Base-by-base conservation (phyloP, 1,140 invertebrate species). In the Aricia agestis region DNA sequence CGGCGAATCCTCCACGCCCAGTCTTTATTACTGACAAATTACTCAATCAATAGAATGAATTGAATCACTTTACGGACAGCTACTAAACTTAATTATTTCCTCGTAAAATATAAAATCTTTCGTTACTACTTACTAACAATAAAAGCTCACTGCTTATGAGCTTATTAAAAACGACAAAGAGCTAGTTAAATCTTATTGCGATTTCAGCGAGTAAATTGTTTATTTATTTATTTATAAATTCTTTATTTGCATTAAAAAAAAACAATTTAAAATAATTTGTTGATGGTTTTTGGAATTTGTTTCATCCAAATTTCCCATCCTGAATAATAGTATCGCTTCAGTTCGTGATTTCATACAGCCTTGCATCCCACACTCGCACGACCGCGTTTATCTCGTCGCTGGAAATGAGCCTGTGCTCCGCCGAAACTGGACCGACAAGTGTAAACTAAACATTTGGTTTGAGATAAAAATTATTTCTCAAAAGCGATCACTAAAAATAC, bases 351-450 rank as follows among this genome's bases (percentile, higher is more conserved):
- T 61, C 58, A 69, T 17, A 69, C 57, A 59, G 58, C 68, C 68
- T 69, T 42, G 68, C 58, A 18, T 31, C 58, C 68, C 58, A 69
- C 68, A 61, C 68, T 69, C 36, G 3, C 59, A 69, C 58, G 57
- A 59, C 17, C 58, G 58, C 58, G 42, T 63, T 36, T 13, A 61
- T 59, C 68, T 32, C 57, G 58, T 69, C 58, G 32, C 68, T 41
- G 59, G 68, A 69, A 69, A 32, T 69, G 68, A 11, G 58, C 57
- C n/a, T 69, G 32, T 31, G n/a, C 31, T 75, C 72, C 72, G 68
- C 45, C 71, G 74, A 78, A 78, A 71, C 72, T 76, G 69, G 72
- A 71, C 76, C 76, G 76, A 74, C 76, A 75, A 70, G n/a, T 65
- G 67, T 41, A 75, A 72, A 61, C 13, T 74, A 78, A 78, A 78